Conservation (phyloP, 2,888 invertebrate genomes). For the Agriotes lineatus region DNA sequence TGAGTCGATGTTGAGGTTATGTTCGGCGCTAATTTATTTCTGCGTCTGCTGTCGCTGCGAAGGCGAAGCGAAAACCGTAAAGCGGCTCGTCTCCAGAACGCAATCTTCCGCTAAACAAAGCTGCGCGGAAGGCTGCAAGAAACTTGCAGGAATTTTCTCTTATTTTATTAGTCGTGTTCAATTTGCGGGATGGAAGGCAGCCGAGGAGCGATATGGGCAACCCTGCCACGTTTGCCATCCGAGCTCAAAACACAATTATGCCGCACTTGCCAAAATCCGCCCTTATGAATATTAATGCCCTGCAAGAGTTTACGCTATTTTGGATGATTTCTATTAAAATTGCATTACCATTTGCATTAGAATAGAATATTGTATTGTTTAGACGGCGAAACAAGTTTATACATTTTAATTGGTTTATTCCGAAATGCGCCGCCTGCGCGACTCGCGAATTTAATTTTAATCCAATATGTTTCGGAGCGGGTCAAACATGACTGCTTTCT, state of each 20-base stretch:
- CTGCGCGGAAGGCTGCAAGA: not conserved
- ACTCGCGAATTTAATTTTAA: conserved; percentile 2
- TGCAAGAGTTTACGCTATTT: conserved; percentile 44
- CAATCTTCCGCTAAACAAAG: conserved; percentile 12
- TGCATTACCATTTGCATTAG: conserved; percentile 44
- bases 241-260: conserved; percentile 42
- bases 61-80: no score
- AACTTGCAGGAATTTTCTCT: conserved; percentile 14
- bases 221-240: conserved; percentile 21
- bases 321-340: conserved; percentile 47
- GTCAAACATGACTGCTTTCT: not conserved
- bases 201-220: conserved; percentile 16
- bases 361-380: conserved; percentile 46
- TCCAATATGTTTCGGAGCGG: not conserved
- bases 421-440: not conserved
- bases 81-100: no score
- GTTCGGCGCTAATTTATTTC: no score
- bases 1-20: no score
- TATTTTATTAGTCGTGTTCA: conserved; percentile 37
- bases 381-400: conserved; percentile 39
- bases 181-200: conserved; percentile 32
- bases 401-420: conserved; percentile 39
- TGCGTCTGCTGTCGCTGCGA: no score
- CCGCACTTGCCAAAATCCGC: conserved; percentile 38
- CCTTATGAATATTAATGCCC: conserved; percentile 45